Conservation (phyloP, 2,797 vertebrate species). For the Graptemys geographica region DNA sequence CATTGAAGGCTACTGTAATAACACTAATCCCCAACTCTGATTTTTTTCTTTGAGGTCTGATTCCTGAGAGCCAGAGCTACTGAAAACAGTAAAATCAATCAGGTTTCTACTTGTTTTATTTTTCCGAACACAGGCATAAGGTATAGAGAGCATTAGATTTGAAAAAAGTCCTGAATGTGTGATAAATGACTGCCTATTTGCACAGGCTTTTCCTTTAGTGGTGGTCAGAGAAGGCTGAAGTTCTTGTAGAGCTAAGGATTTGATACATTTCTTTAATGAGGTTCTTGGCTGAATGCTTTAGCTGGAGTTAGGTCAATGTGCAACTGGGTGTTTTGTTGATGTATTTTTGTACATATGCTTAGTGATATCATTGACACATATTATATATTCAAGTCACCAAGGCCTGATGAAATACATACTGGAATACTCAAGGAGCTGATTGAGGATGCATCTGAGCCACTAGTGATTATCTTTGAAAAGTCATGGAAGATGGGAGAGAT, state of each 20-base stretch:
- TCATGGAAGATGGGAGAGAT: no score
- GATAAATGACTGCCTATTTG: not conserved
- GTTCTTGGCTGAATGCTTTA: constrained; percentile 3
- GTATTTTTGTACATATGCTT: not conserved
- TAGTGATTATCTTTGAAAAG: no score
- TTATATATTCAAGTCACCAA: not conserved
- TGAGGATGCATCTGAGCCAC: no score
- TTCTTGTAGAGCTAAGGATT: not conserved
- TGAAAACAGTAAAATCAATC: not conserved
- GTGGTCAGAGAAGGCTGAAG: not conserved
- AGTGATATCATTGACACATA: not conserved
- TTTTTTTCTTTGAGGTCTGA: constrained; percentile 31
- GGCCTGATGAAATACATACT: no score
- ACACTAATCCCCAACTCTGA: not conserved
- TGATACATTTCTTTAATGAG: not conserved
- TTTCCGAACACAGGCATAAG: not conserved
- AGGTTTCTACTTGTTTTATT: not conserved
- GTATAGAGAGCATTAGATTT: not conserved
- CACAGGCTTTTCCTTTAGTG: not conserved
- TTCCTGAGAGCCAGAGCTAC: not conserved
- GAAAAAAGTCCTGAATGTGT: not conserved
- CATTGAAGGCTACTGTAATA: not conserved
- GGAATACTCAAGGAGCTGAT: no score
- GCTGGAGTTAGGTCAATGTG: not conserved
- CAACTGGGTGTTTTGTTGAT: not conserved